A percentile compares a stretch with the other conserved stretches of the same genome.
phyloP scores from a whole-genome alignment of 2,113 vertebrate genomes.

The Hipposideros armiger region DNA sequence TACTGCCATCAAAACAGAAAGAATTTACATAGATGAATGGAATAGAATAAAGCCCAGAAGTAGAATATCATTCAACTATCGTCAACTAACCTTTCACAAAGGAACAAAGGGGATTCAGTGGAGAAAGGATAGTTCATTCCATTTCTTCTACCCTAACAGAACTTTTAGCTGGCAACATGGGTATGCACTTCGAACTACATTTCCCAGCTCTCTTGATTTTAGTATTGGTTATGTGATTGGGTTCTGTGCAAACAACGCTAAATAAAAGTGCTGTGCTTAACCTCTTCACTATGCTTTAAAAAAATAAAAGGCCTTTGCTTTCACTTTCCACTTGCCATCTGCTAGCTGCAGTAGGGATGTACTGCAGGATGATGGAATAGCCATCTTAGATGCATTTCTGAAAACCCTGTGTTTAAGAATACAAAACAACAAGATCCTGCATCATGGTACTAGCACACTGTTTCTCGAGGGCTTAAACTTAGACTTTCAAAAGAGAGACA shows the following conservation, averaged over 20 bases:
- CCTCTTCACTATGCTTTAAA: neutral
- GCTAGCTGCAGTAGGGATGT: neutral
- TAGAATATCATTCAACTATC: neutral
- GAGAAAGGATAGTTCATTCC: neutral
- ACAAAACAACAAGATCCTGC: neutral
- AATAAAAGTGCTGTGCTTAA: neutral
- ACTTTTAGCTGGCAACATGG: neutral
- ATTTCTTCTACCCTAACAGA: neutral
- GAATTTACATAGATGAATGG: neutral
- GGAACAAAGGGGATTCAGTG: neutral
- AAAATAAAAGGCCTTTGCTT: neutral
- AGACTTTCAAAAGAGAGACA: neutral
- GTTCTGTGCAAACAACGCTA: neutral
- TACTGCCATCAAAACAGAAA: neutral
- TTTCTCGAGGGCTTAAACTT: neutral
- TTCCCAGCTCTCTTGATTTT: neutral
- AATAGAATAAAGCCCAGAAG: neutral
- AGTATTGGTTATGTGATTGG: neutral
- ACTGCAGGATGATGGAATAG: neutral
- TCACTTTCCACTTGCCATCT: neutral
- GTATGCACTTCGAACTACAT: neutral
- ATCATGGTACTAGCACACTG: neutral
- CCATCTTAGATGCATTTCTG: neutral
- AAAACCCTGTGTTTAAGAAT: neutral
- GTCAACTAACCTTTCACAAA: neutral